phyloP scores from a whole-genome alignment of 2,888 invertebrate species.

The Phasia obesa region DNA sequence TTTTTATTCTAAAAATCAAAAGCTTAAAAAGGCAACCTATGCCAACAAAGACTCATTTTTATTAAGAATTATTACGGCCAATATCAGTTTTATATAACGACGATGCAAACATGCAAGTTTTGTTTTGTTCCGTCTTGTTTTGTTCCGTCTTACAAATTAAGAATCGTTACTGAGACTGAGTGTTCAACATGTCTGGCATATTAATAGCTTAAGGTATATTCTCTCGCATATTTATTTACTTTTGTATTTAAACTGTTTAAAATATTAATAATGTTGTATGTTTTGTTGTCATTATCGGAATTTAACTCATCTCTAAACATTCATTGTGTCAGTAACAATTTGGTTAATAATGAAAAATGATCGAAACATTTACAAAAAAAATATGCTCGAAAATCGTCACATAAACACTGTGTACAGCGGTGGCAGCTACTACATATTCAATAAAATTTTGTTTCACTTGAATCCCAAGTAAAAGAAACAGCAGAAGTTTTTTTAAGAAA shows the following conservation, averaged over 20 bases:
- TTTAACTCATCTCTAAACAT: conserved; percentile 49
- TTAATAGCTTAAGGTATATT: conserved; percentile 29
- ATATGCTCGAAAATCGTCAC: neutral
- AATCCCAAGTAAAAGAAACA: conserved; percentile 3
- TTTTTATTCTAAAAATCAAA: neutral
- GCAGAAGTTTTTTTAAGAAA: conserved; percentile 2
- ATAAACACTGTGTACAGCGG: neutral
- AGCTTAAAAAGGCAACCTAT: neutral
- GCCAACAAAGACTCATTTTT: neutral
- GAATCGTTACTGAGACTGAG: neutral
- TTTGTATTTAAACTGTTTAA: neutral
- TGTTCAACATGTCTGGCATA: conserved; percentile 63
- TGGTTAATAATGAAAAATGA: conserved; percentile 65
- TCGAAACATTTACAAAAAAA: conserved; percentile 10
- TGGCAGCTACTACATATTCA: conserved; percentile 13
- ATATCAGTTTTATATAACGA: conserved; percentile 18
- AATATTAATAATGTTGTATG: conserved; percentile 33
- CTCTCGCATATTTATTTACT: conserved; percentile 3
- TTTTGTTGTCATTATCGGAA: conserved; percentile 59
- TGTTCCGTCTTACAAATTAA: neutral
- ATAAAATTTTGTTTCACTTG: conserved; percentile 9
- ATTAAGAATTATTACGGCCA: conserved; percentile 43
- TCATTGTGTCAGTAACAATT: conserved; percentile 55
- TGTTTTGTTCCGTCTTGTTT: neutral
- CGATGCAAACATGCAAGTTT: conserved; percentile 30